Percentiles rank a stretch among this genome's conserved stretches.
Evolutionary conservation across 2,113 vertebrate genomes (phyloP).

Genomic region (Nothobranchius kuhntae): DNA sequence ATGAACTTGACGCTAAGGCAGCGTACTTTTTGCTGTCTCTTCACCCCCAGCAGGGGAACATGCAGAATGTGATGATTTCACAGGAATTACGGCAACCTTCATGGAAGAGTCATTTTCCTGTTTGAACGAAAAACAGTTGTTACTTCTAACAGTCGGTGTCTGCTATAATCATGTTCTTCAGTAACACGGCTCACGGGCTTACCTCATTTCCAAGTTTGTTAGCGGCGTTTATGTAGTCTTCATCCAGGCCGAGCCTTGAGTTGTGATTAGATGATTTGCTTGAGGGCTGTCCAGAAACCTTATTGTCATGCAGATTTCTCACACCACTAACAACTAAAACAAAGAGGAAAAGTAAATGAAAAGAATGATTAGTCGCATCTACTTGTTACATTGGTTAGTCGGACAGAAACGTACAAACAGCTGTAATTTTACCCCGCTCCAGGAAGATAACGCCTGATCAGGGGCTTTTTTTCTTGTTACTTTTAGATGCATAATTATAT

Average conservation of each 20-base stretch:
- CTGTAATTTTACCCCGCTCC: too few species aligned
- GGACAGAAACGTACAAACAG: too few species aligned
- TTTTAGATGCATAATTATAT: background rate
- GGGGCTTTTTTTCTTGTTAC: background rate
- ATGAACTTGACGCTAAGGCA: constrained; percentile 12
- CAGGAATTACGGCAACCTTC: constrained; percentile 88
- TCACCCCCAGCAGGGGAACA: constrained; percentile 92
- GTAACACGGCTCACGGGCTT: constrained; percentile 50
- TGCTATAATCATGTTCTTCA: constrained; percentile 3
- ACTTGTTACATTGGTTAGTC: background rate
- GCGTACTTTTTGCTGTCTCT: constrained; percentile 89
- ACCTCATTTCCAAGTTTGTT: constrained; percentile 94
- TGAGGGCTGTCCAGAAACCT: constrained; percentile 90
- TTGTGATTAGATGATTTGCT: constrained; percentile 93
- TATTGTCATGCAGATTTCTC: constrained; percentile 92
- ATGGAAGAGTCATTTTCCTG: constrained; percentile 91
- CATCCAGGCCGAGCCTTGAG: constrained; percentile 85
- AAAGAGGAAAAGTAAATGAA: constrained; percentile 19
- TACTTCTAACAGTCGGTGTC: constrained; percentile 16
- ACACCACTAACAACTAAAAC: constrained; percentile 84
- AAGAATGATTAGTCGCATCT: background rate
- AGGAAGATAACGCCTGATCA: too few species aligned
- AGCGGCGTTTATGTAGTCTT: constrained; percentile 92
- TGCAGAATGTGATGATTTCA: constrained; percentile 89
- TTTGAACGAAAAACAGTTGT: constrained; percentile 29